phyloP scores from a whole-genome alignment of 2,797 vertebrate species.

The Podarcis siculus region DNA sequence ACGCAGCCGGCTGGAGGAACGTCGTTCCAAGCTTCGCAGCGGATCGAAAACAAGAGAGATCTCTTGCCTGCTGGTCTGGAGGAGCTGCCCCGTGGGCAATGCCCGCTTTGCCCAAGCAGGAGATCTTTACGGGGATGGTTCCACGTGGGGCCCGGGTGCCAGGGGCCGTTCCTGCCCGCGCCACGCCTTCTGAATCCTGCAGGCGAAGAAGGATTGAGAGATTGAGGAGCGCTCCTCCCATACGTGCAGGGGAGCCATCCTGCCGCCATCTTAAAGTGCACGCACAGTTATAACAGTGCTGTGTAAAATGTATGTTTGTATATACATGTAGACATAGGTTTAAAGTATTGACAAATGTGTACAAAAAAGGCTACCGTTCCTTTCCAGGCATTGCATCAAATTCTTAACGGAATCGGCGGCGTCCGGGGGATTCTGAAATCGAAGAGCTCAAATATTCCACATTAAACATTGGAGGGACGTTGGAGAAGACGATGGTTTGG shows the following conservation, averaged over 20 bases:
- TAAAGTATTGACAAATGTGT: background rate
- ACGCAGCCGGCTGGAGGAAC: background rate
- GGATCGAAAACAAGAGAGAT: background rate
- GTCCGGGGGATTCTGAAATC: background rate
- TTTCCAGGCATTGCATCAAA: background rate
- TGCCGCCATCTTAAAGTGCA: background rate
- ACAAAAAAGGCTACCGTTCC: background rate
- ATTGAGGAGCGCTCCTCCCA: background rate
- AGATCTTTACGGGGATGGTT: background rate
- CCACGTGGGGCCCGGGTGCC: background rate
- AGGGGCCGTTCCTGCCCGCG: background rate
- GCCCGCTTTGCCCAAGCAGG: background rate
- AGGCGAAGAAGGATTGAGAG: background rate
- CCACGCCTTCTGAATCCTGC: background rate
- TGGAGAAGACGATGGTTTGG: too few species aligned
- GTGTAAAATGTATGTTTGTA: background rate
- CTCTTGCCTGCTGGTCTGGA: background rate
- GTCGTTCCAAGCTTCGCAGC: background rate
- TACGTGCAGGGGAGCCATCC: rapidly evolving
- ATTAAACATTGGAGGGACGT: background rate
- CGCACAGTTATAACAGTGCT: background rate
- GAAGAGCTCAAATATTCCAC: background rate
- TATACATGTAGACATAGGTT: background rate
- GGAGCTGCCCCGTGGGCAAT: rapidly evolving
- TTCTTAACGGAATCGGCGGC: background rate